Evolutionary conservation across 1,140 invertebrate genomes (phyloP).

Genomic region (Heliconius himera): DNA sequence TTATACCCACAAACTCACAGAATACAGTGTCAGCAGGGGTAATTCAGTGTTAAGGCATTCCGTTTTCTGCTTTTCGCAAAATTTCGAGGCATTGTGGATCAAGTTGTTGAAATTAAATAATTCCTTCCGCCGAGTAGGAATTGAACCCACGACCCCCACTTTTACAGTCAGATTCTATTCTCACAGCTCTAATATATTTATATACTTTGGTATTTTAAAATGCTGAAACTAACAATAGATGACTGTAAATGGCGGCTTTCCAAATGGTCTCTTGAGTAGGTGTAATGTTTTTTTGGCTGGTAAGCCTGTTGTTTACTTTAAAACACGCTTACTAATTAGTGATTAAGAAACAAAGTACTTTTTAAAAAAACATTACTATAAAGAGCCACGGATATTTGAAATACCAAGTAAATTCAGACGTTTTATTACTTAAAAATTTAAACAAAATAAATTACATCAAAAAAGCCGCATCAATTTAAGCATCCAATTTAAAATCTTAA

Average conservation of each 20-base stretch:
- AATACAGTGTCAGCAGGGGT: too few relatives aligned
- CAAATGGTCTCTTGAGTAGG: conserved; percentile 51
- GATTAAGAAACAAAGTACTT: conserved; percentile 36
- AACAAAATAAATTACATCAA: background rate
- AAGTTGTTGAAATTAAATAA: too few relatives aligned
- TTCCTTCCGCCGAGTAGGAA: too few relatives aligned
- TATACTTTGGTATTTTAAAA: conserved; percentile 32
- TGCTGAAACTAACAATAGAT: conserved; percentile 54
- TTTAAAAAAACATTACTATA: background rate
- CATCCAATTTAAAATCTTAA: background rate
- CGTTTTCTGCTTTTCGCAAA: too few relatives aligned
- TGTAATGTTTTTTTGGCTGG: conserved; percentile 44
- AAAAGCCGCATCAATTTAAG: background rate
- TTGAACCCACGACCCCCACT: too few relatives aligned
- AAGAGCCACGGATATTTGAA: background rate
- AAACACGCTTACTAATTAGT: conserved; percentile 47
- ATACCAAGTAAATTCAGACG: background rate
- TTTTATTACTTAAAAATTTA: background rate
- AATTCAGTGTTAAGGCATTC: too few relatives aligned
- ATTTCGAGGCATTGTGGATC: too few relatives aligned
- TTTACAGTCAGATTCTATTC: too few relatives aligned
- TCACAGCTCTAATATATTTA: background rate
- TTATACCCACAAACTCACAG: background rate
- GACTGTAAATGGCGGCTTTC: conserved; percentile 53
- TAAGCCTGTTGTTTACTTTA: conserved; percentile 52